Conservation (phyloP, 2,888 invertebrate species). For the Biston stratarius region DNA sequence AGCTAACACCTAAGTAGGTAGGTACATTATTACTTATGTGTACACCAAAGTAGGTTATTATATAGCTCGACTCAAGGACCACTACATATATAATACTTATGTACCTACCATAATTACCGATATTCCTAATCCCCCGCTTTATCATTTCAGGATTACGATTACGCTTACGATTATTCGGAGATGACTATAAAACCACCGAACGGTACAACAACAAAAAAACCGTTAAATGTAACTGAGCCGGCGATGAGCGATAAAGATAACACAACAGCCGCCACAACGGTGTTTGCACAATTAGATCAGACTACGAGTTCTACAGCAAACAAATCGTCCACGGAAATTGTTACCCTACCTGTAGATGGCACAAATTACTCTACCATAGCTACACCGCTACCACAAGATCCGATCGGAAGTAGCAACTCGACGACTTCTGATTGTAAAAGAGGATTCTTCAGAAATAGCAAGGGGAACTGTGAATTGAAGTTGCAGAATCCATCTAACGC, state of each 20-base stretch:
- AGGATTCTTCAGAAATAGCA: slow-evolving; percentile 71
- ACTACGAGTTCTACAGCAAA: slow-evolving; percentile 48
- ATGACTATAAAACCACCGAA: slow-evolving; percentile 89
- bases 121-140: not conserved
- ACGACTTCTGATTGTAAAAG: slow-evolving; percentile 64
- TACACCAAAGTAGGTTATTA: too few species aligned
- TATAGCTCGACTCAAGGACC: not conserved
- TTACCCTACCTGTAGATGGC: slow-evolving; percentile 21
- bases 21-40: too few species aligned
- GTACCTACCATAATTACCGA: not conserved
- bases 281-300: slow-evolving; percentile 41
- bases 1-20: too few species aligned
- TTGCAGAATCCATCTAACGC: slow-evolving; percentile 72
- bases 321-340: slow-evolving; percentile 45
- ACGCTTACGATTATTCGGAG: slow-evolving; percentile 90
- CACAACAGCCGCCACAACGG: slow-evolving; percentile 49
- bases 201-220: slow-evolving; percentile 76
- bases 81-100: not conserved
- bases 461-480: slow-evolving; percentile 76
- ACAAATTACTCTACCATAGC: slow-evolving; percentile 25
- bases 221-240: slow-evolving; percentile 64
- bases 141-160: slow-evolving; percentile 89
- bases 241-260: slow-evolving; percentile 54
- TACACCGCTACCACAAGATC: slow-evolving; percentile 35
- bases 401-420: slow-evolving; percentile 30